These are phyloP conservation scores for Potamilus streckersoni DNA, from an alignment of 1,140 invertebrate genomes.

Conservation along the genomic window DNA sequence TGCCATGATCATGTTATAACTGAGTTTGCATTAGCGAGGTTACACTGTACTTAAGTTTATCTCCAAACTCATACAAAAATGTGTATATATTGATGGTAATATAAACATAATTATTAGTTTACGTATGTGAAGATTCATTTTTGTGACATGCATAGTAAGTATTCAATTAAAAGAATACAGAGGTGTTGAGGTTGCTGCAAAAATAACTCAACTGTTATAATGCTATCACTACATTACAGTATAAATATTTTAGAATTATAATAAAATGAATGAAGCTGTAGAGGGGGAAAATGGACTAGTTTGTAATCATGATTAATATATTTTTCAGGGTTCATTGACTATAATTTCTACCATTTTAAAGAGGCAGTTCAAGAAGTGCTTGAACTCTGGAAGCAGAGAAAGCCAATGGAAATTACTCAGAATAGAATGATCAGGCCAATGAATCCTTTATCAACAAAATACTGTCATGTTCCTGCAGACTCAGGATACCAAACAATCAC, in stretches of 20 bases:
- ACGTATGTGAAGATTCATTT: no score
- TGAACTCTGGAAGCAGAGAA: slow-evolving; percentile 51
- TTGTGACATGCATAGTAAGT: no score
- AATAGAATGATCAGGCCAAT: no score
- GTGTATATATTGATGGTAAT: no score
- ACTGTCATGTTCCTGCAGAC: no score
- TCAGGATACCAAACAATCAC: no score
- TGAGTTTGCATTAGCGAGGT: no score
- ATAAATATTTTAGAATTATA: neutral
- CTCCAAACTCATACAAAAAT: no score
- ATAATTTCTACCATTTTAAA: slow-evolving; percentile 95
- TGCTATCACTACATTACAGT: neutral
- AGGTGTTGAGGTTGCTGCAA: neutral
- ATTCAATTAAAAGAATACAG: neutral
- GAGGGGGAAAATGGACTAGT: neutral
- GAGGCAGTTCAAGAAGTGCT: slow-evolving; percentile 74
- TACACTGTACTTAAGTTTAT: no score
- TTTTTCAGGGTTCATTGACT: slow-evolving; percentile 90
- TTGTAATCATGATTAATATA: slow-evolving; percentile 8
- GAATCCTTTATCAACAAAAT: no score
- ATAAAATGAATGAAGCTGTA: neutral
- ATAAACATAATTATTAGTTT: no score
- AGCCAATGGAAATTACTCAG: neutral
- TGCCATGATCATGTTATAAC: no score
- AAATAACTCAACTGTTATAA: neutral